Base-by-base conservation (phyloP, 2,797 vertebrate species). In the Anableps anableps region DNA sequence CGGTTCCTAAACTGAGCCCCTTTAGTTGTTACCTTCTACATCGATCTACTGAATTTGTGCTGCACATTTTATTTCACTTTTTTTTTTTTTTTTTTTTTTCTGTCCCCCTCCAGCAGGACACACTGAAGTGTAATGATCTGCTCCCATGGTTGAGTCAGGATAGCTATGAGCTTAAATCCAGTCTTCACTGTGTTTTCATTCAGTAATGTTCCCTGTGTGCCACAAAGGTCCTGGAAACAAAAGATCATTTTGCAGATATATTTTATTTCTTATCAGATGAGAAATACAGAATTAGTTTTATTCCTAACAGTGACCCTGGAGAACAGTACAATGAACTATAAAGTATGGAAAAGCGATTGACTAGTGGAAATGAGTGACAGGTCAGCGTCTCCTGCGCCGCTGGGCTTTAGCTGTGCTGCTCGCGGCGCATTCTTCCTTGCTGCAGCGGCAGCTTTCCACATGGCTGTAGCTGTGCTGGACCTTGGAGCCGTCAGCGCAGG, bases 391-490 rank as follows among this genome's bases (percentile, higher is more conserved):
- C 74, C 86, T 86, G 45, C 84, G 85, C 11, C 31, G 76, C 66
- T 10, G 38, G 6, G 29, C 10, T 31, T n/a, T 74, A 0, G 75
- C 0, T 0, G 75, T 53, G 0, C 34, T 38, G 6, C 60, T 60
- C 0, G 19, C 2, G 10, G 13, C 29, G n/a, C 93, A 94, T 4
- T 82, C 71, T 13, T 91, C 38, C 68, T 16, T 41, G 23, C 29
- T 47, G 75, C 98, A 99, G 76, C 74, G 66, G 72, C 97, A 99
- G 0, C 90, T 85, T 7, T 97, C 95, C 41, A 96, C 90, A 0
- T 94, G 82, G 6, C 84, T 82, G 77, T 97, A 98, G 1, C 60
- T 89, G 87, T 96, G 92, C 1, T 60, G 81, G 4, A 95, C 1
- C 75, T 19, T 91, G 21, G 92, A 88, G 13, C 94, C 96, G 0